Evolutionary conservation across 2,113 vertebrate species (phyloP).

Genomic region (Carollia perspicillata): DNA sequence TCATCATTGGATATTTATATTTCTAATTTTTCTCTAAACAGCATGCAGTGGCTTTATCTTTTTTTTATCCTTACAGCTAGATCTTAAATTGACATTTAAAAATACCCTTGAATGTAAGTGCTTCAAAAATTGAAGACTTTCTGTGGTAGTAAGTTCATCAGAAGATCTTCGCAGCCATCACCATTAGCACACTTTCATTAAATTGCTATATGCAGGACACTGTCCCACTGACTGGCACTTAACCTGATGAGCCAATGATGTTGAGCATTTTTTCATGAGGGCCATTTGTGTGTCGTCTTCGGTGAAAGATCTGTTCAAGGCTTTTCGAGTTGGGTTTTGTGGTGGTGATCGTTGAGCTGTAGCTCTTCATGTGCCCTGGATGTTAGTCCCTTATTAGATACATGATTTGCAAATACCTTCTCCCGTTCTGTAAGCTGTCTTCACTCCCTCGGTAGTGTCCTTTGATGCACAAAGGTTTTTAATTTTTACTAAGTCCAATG

Average conservation of each 20-base stretch:
- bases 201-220: neutral
- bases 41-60: neutral
- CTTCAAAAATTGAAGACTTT: neutral
- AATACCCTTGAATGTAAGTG: neutral
- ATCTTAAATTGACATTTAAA: neutral
- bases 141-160: neutral
- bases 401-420: neutral
- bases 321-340: neutral
- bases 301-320: neutral
- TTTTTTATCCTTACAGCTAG: neutral
- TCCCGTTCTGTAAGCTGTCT: no score
- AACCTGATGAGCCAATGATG: neutral
- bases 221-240: neutral
- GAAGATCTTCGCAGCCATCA: neutral
- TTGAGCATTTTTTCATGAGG: neutral
- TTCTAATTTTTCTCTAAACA: neutral
- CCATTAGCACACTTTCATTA: neutral
- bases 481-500: no score
- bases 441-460: no score
- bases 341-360: neutral
- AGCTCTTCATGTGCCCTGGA: neutral
- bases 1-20: neutral
- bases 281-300: neutral
- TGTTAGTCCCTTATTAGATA: neutral
- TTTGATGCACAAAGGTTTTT: no score